Evolutionary conservation across 53 echinoderm and acorn worm genomes (phyloP).

Genomic region (Temnopleurus reevesii): DNA sequence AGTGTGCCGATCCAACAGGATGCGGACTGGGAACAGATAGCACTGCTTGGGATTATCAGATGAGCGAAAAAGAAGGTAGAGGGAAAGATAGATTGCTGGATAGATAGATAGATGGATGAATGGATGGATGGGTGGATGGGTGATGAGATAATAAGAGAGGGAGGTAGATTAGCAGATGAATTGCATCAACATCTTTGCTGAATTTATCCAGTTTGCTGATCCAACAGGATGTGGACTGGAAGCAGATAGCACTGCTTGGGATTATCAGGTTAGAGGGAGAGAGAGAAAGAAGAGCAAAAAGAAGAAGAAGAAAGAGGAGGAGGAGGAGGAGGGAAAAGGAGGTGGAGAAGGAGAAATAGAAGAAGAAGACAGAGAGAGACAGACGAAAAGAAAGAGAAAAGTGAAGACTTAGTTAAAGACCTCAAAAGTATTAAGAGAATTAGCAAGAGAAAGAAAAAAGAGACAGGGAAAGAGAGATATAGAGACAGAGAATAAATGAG

Average conservation of each 20-base stretch:
- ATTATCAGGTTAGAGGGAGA: conserved; percentile 77
- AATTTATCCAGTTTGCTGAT: conserved; percentile 79
- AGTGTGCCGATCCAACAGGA: conserved; percentile 84
- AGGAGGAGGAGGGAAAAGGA: not conserved
- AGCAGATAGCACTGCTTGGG: conserved; percentile 65
- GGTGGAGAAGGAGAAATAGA: not conserved
- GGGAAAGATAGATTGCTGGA: not conserved
- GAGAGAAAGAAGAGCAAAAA: not conserved
- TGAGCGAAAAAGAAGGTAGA: not conserved
- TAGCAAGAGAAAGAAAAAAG: not conserved
- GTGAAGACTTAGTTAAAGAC: not conserved
- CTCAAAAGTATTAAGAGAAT: too few species aligned
- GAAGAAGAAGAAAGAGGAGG: not conserved
- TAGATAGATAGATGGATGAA: not conserved
- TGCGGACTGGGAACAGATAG: conserved; percentile 68
- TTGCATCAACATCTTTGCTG: conserved; percentile 70
- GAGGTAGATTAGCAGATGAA: conserved; percentile 26
- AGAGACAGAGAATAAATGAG: too few species aligned
- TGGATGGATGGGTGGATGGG: not conserved
- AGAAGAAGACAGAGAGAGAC: not conserved
- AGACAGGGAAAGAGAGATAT: not conserved
- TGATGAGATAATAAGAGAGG: too few species aligned
- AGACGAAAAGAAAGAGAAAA: not conserved
- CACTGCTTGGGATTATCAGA: conserved; percentile 86
- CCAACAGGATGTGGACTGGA: conserved; percentile 84